Evolutionary conservation across 37 sponge, comb jelly and placozoan species (phyloP).

Genomic region (Haliclona indistincta): DNA sequence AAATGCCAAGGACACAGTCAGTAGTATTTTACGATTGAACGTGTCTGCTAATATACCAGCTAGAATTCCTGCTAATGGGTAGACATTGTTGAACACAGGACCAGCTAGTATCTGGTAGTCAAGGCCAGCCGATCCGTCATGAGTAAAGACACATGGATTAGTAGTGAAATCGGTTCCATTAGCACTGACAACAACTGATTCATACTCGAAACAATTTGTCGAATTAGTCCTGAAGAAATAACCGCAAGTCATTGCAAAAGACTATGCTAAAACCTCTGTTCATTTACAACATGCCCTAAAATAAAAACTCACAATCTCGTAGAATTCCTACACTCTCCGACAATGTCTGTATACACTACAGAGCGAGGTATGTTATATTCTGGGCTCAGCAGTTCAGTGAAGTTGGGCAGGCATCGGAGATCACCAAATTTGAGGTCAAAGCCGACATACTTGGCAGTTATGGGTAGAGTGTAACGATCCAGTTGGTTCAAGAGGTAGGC

Average conservation of each 20-base stretch:
- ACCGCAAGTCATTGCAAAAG: background rate
- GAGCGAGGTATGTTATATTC: background rate
- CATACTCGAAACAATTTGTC: background rate
- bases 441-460: conserved; percentile 62
- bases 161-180: background rate
- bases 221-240: background rate
- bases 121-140: conserved; percentile 61
- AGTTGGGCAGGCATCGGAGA: conserved; percentile 34
- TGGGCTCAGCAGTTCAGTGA: background rate
- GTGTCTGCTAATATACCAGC: conserved; percentile 75
- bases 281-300: background rate
- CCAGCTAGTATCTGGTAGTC: conserved; percentile 83
- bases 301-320: background rate
- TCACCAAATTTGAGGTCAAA: conserved; percentile 75
- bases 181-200: background rate
- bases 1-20: conserved; percentile 59
- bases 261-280: background rate
- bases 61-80: conserved; percentile 67
- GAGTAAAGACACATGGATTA: conserved; percentile 32
- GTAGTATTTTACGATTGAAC: conserved; percentile 50
- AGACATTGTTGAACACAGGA: conserved; percentile 84
- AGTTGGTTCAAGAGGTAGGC: conserved; percentile 87
- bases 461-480: conserved; percentile 81
- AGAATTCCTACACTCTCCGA: background rate
- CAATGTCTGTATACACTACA: no score